These are phyloP conservation scores for Misgurnus anguillicaudatus DNA, from an alignment of 2,113 vertebrate genomes.

Conservation along the genomic window DNA sequence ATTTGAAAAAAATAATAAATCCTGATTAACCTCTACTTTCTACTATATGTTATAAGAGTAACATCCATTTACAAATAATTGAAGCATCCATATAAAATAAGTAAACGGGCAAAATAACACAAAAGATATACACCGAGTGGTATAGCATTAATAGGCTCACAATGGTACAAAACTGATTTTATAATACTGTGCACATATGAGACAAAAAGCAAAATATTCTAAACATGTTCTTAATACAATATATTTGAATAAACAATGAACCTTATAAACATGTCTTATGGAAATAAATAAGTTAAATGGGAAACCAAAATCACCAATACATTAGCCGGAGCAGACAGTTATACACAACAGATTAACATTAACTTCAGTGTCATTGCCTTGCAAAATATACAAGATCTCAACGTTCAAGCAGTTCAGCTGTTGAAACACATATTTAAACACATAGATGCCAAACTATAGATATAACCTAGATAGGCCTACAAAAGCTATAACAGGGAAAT, in stretches of 20 bases:
- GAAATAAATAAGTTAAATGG: background rate
- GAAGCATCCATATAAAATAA: conserved; percentile 5
- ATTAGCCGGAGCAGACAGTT: conserved; percentile 1
- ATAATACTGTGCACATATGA: conserved; percentile 3
- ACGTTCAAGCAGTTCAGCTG: background rate
- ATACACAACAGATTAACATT: background rate
- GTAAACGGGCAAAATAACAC: background rate
- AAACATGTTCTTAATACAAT: background rate
- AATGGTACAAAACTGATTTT: background rate
- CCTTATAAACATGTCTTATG: conserved; percentile 4
- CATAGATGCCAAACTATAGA: background rate
- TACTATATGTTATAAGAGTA: background rate
- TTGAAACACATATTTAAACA: background rate
- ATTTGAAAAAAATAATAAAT: no score
- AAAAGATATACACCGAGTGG: background rate
- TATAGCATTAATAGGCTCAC: background rate
- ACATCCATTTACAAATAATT: background rate
- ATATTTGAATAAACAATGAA: conserved; percentile 6
- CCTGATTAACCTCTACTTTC: conserved; percentile 35
- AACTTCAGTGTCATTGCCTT: background rate
- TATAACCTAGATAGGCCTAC: background rate
- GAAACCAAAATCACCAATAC: conserved; percentile 20
- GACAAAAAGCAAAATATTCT: background rate
- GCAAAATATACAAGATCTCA: conserved; percentile 25
- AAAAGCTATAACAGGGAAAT: conserved; percentile 6